Percentiles rank a stretch among this genome's conserved stretches.
phyloP scores from a whole-genome alignment of 2,113 vertebrate genomes.

The Cygnus atratus region DNA sequence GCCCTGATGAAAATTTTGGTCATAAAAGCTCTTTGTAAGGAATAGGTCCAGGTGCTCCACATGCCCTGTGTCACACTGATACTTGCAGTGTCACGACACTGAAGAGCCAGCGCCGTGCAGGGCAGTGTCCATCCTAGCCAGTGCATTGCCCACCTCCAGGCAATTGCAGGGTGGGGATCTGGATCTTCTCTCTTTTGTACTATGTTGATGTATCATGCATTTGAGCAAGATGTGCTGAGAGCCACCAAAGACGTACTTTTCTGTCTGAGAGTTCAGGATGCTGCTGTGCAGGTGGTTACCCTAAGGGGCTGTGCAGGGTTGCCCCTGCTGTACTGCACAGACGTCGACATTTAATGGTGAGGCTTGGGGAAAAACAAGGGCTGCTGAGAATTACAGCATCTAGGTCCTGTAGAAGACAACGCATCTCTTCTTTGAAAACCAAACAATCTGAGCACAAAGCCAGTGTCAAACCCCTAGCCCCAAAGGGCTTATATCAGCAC shows the following conservation, averaged over 20 bases:
- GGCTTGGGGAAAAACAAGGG: neutral
- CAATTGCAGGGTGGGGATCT: no score
- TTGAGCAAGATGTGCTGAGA: neutral
- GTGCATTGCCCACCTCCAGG: neutral
- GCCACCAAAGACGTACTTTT: neutral
- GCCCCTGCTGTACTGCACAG: neutral
- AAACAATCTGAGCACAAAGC: neutral
- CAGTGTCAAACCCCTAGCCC: neutral
- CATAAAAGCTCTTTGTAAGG: neutral
- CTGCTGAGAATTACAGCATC: neutral
- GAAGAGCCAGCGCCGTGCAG: neutral
- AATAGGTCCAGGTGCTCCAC: neutral
- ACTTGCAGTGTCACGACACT: rapidly evolving
- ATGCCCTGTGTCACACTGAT: rapidly evolving
- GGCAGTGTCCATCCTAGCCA: neutral
- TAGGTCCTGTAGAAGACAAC: neutral
- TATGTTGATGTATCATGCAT: rapidly evolving
- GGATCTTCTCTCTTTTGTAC: neutral
- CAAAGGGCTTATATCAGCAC: neutral
- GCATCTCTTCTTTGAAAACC: neutral
- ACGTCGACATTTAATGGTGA: rapidly evolving
- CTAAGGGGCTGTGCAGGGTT: no score
- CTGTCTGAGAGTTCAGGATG: neutral
- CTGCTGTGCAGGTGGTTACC: no score
- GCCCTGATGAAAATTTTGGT: neutral